phyloP scores from a whole-genome alignment of 1,140 invertebrate species.

The Dendrolimus punctatus region DNA sequence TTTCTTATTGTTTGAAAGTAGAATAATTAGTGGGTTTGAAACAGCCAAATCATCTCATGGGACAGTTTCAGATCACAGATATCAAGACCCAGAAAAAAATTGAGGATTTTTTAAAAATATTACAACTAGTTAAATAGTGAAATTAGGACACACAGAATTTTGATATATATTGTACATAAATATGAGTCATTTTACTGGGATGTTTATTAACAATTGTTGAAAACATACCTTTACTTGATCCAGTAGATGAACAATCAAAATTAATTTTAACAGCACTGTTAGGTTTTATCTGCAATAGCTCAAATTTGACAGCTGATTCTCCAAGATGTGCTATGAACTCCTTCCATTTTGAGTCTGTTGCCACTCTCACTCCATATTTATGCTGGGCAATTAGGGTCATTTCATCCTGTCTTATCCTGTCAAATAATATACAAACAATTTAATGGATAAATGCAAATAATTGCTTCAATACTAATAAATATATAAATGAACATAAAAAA shows the following conservation, averaged over 20 bases:
- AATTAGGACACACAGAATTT: too few relatives aligned
- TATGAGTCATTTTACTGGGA: too few relatives aligned
- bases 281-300: constrained; percentile 77
- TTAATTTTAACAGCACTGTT: constrained; percentile 67
- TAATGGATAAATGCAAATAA: background rate
- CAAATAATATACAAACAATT: constrained; percentile 23
- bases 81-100: too few relatives aligned
- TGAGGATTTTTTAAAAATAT: too few relatives aligned
- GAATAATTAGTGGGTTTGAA: too few relatives aligned
- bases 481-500: too few relatives aligned
- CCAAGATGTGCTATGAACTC: constrained; percentile 71
- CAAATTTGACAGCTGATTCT: constrained; percentile 75
- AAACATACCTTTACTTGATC: constrained; percentile 55
- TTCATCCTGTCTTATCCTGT: constrained; percentile 71
- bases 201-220: background rate
- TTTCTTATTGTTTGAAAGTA: too few relatives aligned
- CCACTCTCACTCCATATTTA: constrained; percentile 72
- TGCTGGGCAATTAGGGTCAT: constrained; percentile 75
- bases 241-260: constrained; percentile 36
- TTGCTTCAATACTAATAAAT: too few relatives aligned
- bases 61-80: too few relatives aligned
- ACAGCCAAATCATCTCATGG: too few relatives aligned
- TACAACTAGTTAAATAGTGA: too few relatives aligned
- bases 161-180: too few relatives aligned
- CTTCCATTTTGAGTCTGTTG: constrained; percentile 55